Evolutionary conservation across 2,888 invertebrate genomes (phyloP), one percentile per base, ranked within the genome.

Genomic region (Metallyticus violacea): DNA sequence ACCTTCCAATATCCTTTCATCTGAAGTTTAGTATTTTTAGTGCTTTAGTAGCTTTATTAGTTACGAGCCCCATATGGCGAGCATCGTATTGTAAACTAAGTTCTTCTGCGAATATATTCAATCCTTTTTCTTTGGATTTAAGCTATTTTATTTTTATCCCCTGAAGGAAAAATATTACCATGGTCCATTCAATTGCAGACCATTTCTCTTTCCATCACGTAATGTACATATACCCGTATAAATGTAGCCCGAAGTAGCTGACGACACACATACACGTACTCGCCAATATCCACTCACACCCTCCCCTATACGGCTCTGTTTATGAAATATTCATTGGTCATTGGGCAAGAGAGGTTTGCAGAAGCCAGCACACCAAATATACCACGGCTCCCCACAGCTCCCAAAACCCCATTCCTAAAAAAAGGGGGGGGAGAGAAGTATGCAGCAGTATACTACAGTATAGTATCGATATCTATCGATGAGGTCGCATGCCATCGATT

Each of bases 211-310:
- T 62, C 40, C 40, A 62, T 62, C 28, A 40, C 28, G 27, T 83
- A 26, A 28, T 86, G 85, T 62, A 28, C 26, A 27, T 29, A 78
- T 26, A 85, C n/a, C 84, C n/a, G 26, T 85, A 26, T 62, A 30
- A 26, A 29, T 85, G 26, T 27, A 30, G 30, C 29, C 28, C 27
- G 78, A 85, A 29, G 78, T 27, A 80, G 79, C 79, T 79, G 26
- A 76, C 82, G 95, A 62, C 40, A 62, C 40, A 62, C 40, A 62
- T 62, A 62, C 40, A 15, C 40, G 22, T 62, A 22, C 40, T 62
- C 9, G 40, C 40, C 40, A 62, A 62, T 62, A 62, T 62, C 40
- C 40, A 62, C 40, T 62, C 40, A 62, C 40, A 62, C 40, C 40
- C 40, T 62, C 22, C n/a, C 40, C 15, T 62, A 40, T 40, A 62